These are phyloP conservation scores for Apeira syringaria DNA, from an alignment of 2,888 invertebrate species.

Conservation along the genomic window DNA sequence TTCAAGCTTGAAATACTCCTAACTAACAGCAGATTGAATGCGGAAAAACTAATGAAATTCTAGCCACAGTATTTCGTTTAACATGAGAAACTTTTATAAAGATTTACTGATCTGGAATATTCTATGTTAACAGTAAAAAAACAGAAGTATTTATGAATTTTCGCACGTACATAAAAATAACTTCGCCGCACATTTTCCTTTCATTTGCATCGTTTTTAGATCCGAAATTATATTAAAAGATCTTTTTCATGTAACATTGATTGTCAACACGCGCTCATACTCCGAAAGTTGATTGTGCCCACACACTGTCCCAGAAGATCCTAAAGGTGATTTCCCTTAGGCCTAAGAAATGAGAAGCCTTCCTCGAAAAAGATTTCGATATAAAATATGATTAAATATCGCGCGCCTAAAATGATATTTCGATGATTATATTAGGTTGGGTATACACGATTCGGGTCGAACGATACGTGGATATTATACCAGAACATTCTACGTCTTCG, in stretches of 20 bases:
- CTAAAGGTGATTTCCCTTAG: conserved; percentile 49
- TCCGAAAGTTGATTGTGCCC: conserved; percentile 26
- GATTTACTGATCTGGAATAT: too few species aligned
- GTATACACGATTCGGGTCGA: conserved; percentile 13
- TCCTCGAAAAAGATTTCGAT: conserved; percentile 40
- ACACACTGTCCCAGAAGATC: conserved; percentile 33
- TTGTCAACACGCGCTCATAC: conserved; percentile 8
- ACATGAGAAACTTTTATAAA: too few species aligned
- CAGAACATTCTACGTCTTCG: conserved; percentile 31
- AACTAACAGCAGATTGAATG: too few species aligned
- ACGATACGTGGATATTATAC: conserved; percentile 32
- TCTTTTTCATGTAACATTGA: background rate
- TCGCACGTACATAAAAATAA: too few species aligned
- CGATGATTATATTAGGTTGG: conserved; percentile 20
- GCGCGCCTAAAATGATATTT: conserved; percentile 35
- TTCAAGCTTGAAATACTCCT: too few species aligned
- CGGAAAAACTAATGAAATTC: too few species aligned
- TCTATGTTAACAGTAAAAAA: too few species aligned
- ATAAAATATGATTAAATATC: conserved; percentile 43
- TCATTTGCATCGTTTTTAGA: too few species aligned
- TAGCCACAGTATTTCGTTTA: too few species aligned
- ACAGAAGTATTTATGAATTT: too few species aligned
- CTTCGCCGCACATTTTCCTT: too few species aligned
- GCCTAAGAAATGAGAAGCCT: conserved; percentile 49
- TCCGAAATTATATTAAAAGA: too few species aligned